Percentiles rank a stretch among this genome's conserved stretches.
Evolutionary conservation across 2,797 vertebrate species (phyloP).

Genomic region (Myripristis jacobus): DNA sequence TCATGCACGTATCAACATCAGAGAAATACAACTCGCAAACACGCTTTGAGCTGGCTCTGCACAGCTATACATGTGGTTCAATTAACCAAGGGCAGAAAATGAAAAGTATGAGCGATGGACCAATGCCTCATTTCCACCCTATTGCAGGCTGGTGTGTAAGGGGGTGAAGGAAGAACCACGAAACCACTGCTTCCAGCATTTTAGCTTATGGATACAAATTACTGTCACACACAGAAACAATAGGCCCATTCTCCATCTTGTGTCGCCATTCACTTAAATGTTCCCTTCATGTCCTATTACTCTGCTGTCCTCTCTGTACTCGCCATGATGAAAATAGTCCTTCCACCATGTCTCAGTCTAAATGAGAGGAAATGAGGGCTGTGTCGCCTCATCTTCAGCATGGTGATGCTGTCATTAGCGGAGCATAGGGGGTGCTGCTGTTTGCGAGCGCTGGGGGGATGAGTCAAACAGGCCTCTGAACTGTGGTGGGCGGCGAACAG

Average conservation of each 20-base stretch:
- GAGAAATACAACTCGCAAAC: constrained; percentile 1
- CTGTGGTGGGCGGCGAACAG: constrained; percentile 69
- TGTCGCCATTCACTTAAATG: constrained; percentile 5
- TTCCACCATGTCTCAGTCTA: constrained; percentile 54
- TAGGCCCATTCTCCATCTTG: constrained; percentile 33
- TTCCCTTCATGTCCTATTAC: constrained; percentile 26
- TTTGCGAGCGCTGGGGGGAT: constrained; percentile 57
- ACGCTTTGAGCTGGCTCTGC: background rate
- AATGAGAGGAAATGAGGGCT: constrained; percentile 73
- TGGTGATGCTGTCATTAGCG: constrained; percentile 71
- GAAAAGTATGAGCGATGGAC: constrained; percentile 32
- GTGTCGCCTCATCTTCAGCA: constrained; percentile 59
- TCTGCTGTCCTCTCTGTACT: constrained; percentile 34
- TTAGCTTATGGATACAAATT: constrained; percentile 10
- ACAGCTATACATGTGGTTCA: constrained; percentile 49
- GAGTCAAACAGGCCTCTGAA: constrained; percentile 77
- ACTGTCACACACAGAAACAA: background rate
- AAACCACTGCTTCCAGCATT: background rate
- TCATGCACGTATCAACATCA: background rate
- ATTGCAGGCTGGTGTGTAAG: background rate
- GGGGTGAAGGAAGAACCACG: background rate
- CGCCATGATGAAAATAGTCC: constrained; percentile 57
- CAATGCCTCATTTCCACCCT: constrained; percentile 21
- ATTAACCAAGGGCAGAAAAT: constrained; percentile 45
- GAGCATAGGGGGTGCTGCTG: constrained; percentile 53